Conservation (phyloP, 2,113 vertebrate genomes). For the Grammatotria lemairii region DNA sequence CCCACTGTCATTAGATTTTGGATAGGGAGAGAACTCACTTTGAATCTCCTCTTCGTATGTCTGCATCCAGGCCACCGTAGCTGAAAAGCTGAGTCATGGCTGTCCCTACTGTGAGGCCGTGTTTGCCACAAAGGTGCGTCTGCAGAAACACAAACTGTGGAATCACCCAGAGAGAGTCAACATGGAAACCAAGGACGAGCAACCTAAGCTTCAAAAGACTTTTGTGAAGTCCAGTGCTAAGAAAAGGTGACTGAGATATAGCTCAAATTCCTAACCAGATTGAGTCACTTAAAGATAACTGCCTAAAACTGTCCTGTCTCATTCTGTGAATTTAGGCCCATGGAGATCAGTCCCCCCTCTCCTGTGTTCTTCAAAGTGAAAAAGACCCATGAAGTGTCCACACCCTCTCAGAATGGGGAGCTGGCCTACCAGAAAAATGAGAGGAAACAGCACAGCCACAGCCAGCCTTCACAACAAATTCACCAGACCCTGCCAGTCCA, state of each 20-base stretch:
- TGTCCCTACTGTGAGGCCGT: constrained; percentile 90
- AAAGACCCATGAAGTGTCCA: constrained; percentile 74
- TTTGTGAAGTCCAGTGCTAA: constrained; percentile 76
- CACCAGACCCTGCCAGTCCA: constrained; percentile 32
- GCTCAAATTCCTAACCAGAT: background rate
- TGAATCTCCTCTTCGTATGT: background rate
- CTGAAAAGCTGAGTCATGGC: constrained; percentile 83
- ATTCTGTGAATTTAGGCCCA: constrained; percentile 66
- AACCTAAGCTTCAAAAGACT: constrained; percentile 75
- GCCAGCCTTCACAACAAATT: constrained; percentile 36
- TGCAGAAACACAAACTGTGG: constrained; percentile 93
- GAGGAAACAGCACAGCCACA: constrained; percentile 61
- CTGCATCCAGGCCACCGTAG: constrained; percentile 74
- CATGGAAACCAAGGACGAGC: constrained; percentile 60
- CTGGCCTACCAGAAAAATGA: constrained; percentile 65
- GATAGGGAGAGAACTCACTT: background rate
- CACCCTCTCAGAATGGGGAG: constrained; percentile 81
- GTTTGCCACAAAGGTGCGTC: constrained; percentile 91
- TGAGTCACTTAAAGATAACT: background rate
- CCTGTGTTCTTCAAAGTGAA: constrained; percentile 85
- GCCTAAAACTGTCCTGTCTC: background rate
- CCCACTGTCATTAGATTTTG: background rate
- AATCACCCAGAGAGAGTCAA: constrained; percentile 83
- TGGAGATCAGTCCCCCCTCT: constrained; percentile 77
- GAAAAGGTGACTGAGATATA: constrained; percentile 79